Base-by-base conservation (phyloP, 2,888 invertebrate species). In the Trissonchulus sp. region DNA sequence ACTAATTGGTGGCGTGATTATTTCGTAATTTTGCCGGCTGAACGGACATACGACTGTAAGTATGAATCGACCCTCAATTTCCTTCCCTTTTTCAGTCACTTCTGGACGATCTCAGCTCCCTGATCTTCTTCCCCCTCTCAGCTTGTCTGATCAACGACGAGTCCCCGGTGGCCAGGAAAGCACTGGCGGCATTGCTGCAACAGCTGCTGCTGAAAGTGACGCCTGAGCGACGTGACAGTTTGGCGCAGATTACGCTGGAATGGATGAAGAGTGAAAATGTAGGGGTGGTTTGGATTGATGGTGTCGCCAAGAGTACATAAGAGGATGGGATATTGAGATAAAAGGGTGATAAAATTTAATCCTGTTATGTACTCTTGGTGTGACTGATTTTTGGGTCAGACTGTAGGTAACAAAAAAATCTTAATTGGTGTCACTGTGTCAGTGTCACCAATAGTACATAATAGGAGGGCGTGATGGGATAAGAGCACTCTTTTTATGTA, bases 81-180 rank as follows among this genome's bases (percentile, higher is more conserved):
- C n/a, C n/a, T n/a, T n/a, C n/a, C n/a, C 68, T 68, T 35, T 80
- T 80, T 23, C 85, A 91, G 90, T 84, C 86, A 33, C 86, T 89
- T 69, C 83, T 93, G 31, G 84, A 86, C 0, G 86, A 88, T 63
- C 88, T 90, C 77, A 87, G 89, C 1, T 90, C 89, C 15, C 88
- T 91, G 38, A 87, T 95, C n/a, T 90, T 93, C 74, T 84, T 93
- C 0, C 89, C 91, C 0, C 85, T 94, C 28, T 90, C 92, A 18
- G 90, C 90, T 0, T 87, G 91, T 72, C 87, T 95, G 83, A 88
- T 93, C 3, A 92, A 93, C 83, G 95, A 95, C 80, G 89, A 90
- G 1, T 90, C 91, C 62, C 88, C 91, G 0, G 88, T 88, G 15
- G 93, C 93, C 80, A 88, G 91, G 35, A 90, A 91, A 80, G 87